These are phyloP conservation scores for Sebastes trivittatus DNA, from an alignment of 2,797 vertebrate genomes.

Conservation along the genomic window DNA sequence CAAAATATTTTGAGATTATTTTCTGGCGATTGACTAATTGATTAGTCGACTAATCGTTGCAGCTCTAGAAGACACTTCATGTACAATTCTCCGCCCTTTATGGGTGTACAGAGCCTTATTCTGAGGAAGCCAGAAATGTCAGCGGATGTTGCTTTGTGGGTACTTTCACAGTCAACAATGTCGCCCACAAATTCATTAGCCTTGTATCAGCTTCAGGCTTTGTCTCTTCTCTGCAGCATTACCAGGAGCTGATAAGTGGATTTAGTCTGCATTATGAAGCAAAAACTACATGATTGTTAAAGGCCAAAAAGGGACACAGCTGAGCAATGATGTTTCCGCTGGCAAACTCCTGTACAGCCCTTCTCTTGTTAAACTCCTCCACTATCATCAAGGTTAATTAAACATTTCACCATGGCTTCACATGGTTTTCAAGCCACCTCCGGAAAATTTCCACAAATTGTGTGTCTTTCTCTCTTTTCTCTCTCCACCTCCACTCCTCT, in stretches of 20 bases:
- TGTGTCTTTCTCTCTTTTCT: constrained; percentile 1
- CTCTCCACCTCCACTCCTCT: constrained; percentile 1
- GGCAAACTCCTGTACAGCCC: constrained; percentile 16
- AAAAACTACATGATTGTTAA: constrained; percentile 25
- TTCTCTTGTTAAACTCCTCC: constrained; percentile 37
- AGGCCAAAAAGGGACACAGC: constrained; percentile 21
- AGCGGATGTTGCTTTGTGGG: constrained; percentile 19
- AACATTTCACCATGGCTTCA: constrained; percentile 48
- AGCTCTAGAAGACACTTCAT: too few species aligned
- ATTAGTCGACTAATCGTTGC: too few species aligned
- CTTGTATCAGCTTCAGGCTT: constrained; percentile 15
- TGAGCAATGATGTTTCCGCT: constrained; percentile 29
- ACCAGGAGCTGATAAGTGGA: constrained; percentile 8
- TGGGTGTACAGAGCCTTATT: constrained; percentile 9
- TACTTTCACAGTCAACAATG: constrained; percentile 2
- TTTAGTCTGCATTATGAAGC: constrained; percentile 17
- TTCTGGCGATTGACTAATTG: too few species aligned
- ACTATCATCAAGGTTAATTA: constrained; percentile 69
- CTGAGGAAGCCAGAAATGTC: constrained; percentile 19
- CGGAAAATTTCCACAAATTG: constrained; percentile 20
- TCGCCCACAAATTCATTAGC: constrained; percentile 38
- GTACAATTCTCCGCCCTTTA: neutral
- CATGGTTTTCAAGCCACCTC: constrained; percentile 51
- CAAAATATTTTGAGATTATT: too few species aligned
- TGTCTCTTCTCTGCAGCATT: neutral